A percentile compares a stretch with the other conserved stretches of the same genome.
These are phyloP conservation scores for Pecten maximus DNA, from an alignment of 2,888 invertebrate species.

Conservation along the genomic window DNA sequence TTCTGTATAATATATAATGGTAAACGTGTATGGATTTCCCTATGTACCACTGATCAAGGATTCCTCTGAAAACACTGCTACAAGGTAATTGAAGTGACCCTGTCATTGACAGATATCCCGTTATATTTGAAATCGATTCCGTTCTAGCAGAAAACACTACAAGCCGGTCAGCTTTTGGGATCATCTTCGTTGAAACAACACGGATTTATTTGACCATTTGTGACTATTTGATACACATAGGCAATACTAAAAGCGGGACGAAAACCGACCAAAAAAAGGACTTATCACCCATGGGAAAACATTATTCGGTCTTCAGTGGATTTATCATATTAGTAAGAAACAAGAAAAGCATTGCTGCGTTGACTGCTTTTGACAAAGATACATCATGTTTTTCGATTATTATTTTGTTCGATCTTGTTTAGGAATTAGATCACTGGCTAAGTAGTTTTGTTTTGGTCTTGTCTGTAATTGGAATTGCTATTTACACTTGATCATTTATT, in stretches of 20 bases:
- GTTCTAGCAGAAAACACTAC: not conserved
- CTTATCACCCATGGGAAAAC: not conserved
- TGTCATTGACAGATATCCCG: not conserved
- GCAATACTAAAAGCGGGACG: not conserved
- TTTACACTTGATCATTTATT: slow-evolving; percentile 16
- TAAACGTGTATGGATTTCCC: not conserved
- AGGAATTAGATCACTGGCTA: not conserved
- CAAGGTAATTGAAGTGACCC: not conserved
- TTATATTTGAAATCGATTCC: not conserved
- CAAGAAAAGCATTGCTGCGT: not conserved
- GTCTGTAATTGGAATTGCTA: not conserved
- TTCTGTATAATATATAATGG: not conserved
- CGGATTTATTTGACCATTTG: not conserved
- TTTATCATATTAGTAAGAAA: not conserved
- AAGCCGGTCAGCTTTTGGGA: not conserved
- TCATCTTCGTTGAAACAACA: not conserved
- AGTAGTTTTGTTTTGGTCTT: not conserved
- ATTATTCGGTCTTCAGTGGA: not conserved
- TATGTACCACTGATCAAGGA: not conserved
- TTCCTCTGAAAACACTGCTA: not conserved
- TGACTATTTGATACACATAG: not conserved
- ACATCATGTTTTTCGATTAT: not conserved
- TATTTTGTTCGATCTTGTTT: not conserved
- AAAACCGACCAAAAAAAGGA: not conserved
- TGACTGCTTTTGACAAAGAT: not conserved